Evolutionary conservation across 2,888 invertebrate species (phyloP).

Genomic region (Papilio protenor): DNA sequence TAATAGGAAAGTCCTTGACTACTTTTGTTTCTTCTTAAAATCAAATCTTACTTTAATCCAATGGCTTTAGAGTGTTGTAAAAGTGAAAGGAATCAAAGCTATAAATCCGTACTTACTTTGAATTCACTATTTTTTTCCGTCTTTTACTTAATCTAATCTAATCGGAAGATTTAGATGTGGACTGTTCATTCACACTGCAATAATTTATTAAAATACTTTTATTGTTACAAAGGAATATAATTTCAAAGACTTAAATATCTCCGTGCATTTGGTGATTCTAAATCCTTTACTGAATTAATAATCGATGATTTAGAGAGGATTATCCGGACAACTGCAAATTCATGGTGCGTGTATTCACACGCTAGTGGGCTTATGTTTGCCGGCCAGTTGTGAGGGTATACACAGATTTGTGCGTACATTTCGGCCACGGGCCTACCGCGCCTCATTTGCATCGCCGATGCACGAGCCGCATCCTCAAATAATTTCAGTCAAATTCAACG

Average conservation of each 20-base stretch:
- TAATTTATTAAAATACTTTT: background rate
- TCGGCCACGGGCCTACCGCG: conserved; percentile 31
- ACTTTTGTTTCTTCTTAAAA: background rate
- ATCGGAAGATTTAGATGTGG: background rate
- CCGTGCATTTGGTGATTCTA: background rate
- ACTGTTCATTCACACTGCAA: background rate
- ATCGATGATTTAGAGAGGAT: background rate
- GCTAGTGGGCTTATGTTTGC: conserved; percentile 52
- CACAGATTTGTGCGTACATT: conserved; percentile 51
- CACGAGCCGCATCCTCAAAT: background rate
- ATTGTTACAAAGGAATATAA: background rate
- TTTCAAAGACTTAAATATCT: background rate
- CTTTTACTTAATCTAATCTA: background rate
- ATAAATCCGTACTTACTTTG: background rate
- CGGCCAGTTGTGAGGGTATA: conserved; percentile 53
- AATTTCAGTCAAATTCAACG: background rate
- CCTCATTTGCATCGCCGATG: conserved; percentile 25
- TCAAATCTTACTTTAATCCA: background rate
- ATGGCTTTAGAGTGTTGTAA: background rate
- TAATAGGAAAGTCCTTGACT: background rate
- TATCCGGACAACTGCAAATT: background rate
- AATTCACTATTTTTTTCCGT: background rate
- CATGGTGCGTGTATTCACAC: conserved; percentile 23
- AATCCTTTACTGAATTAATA: background rate
- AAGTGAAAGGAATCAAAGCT: background rate